phyloP scores from a whole-genome alignment of 2,113 vertebrate genomes.

The Stictonetta naevosa region DNA sequence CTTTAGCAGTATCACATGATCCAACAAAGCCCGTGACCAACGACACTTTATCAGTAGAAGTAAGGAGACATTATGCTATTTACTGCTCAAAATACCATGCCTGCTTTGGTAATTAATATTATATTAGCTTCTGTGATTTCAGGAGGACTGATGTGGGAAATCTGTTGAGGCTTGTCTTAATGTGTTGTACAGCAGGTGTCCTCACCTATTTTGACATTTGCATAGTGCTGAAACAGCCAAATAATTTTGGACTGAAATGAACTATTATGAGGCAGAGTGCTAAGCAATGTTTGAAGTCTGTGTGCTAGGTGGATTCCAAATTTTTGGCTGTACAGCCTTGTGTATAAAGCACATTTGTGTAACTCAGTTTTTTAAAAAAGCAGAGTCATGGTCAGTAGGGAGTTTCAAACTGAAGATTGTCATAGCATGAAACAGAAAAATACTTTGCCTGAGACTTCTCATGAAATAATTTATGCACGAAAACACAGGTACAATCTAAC shows the following conservation, averaged over 20 bases:
- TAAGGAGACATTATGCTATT: conserved; percentile 55
- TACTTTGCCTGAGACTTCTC: not conserved
- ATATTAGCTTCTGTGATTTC: not conserved
- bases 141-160: not conserved
- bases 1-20: conserved; percentile 82
- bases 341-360: not conserved
- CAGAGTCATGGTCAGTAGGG: not conserved
- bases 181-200: not conserved
- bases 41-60: conserved; percentile 82
- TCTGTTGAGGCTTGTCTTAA: not conserved
- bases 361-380: not conserved
- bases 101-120: not conserved
- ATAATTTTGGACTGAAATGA: not conserved
- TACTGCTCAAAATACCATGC: not conserved
- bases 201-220: not conserved
- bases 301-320: not conserved
- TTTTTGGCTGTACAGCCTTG: not conserved
- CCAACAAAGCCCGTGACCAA: conserved; percentile 83
- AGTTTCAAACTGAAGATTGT: not conserved
- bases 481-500: not conserved
- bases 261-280: not conserved
- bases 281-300: not conserved
- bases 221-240: not conserved
- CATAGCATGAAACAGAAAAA: not conserved
- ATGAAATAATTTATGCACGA: not conserved